Conservation (phyloP, 1,140 invertebrate species). For the Ostrea edulis region DNA sequence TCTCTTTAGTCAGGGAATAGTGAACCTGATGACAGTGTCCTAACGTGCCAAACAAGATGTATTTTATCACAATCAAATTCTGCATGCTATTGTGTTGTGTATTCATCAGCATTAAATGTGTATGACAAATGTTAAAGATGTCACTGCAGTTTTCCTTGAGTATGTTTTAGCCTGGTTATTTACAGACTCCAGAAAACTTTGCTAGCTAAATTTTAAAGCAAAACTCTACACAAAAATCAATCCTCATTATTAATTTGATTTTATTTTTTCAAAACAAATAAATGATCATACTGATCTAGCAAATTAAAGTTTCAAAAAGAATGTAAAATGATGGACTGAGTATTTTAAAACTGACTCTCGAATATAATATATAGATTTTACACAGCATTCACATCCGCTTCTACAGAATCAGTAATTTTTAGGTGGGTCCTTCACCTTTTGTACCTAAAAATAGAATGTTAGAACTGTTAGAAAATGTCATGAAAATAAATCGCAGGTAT, state of each 20-base stretch:
- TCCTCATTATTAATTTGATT: not conserved
- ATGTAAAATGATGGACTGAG: not conserved
- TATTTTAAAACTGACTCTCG: not conserved
- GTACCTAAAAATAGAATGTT: not conserved
- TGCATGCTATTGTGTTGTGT: constrained; percentile 35
- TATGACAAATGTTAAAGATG: not conserved
- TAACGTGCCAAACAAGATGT: constrained; percentile 29
- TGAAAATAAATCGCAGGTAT: not conserved
- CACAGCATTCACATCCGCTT: not conserved
- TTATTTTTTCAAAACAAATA: not conserved
- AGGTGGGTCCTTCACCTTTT: not conserved
- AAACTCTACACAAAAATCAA: too few species aligned
- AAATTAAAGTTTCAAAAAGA: not conserved
- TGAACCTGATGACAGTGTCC: constrained; percentile 1
- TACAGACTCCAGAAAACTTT: too few species aligned
- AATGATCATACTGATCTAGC: not conserved
- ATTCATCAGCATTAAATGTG: constrained; percentile 13
- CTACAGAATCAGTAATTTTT: not conserved
- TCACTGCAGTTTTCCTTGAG: not conserved
- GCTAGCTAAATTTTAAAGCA: too few species aligned
- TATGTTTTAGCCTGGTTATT: not conserved
- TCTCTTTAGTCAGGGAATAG: constrained; percentile 5
- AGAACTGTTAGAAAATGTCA: not conserved
- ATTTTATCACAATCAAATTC: constrained; percentile 2
- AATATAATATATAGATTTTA: not conserved